A percentile compares a stretch with the other conserved stretches of the same genome.
Conservation (phyloP, 1,140 invertebrate species). For the Drosophila hydei region DNA sequence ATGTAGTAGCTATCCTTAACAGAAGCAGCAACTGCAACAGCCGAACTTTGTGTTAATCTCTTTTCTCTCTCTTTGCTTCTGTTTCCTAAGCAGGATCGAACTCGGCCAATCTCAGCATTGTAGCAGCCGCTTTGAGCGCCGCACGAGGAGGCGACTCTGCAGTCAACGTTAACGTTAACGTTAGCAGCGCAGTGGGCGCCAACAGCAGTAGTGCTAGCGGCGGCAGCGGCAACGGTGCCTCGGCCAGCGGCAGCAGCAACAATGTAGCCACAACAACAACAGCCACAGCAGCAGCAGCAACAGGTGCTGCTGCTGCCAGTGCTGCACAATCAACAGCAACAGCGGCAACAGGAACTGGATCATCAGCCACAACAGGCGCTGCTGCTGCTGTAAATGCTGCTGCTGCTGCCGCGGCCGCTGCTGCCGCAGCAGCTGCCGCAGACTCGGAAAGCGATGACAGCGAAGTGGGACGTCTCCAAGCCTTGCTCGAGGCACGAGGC, state of each 20-base stretch:
- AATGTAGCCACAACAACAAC: conserved; percentile 48
- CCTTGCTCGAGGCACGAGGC: conserved; percentile 95
- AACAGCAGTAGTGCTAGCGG: conserved; percentile 54
- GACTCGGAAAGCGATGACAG: conserved; percentile 91
- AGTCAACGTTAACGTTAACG: conserved; percentile 46
- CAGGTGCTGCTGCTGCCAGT: conserved; percentile 33
- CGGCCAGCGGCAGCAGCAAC: conserved; percentile 59
- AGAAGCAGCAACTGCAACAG: neutral
- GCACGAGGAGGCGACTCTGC: conserved; percentile 44
- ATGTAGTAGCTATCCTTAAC: neutral
- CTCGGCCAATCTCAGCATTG: conserved; percentile 70
- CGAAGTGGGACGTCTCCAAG: conserved; percentile 94
- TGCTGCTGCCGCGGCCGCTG: conserved; percentile 33
- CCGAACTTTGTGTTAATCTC: conserved; percentile 35
- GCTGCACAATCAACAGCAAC: conserved; percentile 15
- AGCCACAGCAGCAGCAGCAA: conserved; percentile 23
- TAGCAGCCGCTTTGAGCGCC: conserved; percentile 66
- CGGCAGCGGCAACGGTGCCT: conserved; percentile 36
- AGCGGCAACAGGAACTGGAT: conserved; percentile 21
- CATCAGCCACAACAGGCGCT: conserved; percentile 7
- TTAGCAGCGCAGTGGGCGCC: conserved; percentile 68
- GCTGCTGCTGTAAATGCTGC: conserved; percentile 35
- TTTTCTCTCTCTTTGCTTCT: neutral
- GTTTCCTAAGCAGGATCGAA: conserved; percentile 44
- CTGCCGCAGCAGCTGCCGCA: conserved; percentile 63